phyloP scores from a whole-genome alignment of 1,140 invertebrate species.

The Drosophila jambulina region DNA sequence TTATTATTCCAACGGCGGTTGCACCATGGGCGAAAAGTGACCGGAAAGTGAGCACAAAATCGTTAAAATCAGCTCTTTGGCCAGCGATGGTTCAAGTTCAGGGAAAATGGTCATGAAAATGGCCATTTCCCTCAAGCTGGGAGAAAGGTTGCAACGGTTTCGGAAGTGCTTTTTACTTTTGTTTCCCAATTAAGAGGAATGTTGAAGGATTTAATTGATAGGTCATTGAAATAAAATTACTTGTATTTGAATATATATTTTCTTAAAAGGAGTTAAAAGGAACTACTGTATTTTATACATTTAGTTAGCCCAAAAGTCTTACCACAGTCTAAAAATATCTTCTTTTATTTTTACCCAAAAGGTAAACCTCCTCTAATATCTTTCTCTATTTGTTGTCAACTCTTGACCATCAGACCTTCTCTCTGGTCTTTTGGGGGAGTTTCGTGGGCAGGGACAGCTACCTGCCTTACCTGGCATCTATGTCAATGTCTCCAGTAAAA shows the following conservation, averaged over 20 bases:
- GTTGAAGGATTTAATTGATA: not conserved
- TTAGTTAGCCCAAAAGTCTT: no score
- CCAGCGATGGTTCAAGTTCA: constrained; percentile 41
- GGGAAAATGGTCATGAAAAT: constrained; percentile 13
- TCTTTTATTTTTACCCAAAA: not conserved
- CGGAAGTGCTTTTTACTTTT: not conserved
- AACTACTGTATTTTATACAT: not conserved
- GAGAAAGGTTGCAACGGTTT: not conserved
- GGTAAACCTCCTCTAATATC: not conserved
- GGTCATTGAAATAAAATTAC: not conserved
- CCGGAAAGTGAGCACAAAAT: constrained; percentile 31
- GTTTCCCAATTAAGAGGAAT: not conserved
- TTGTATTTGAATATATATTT: no score
- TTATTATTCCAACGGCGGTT: constrained; percentile 34
- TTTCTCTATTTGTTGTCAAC: not conserved
- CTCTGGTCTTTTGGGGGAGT: not conserved
- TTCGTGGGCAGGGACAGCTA: not conserved
- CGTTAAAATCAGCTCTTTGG: constrained; percentile 2
- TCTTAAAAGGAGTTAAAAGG: no score
- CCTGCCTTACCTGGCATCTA: constrained; percentile 22
- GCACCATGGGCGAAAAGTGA: constrained; percentile 37
- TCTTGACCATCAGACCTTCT: not conserved
- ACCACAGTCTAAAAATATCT: no score
- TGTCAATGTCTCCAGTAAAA: constrained; percentile 44
- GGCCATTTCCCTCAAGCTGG: not conserved